A percentile compares a stretch with the other conserved stretches of the same genome.
These are phyloP conservation scores for Accipiter virgatus DNA, from an alignment of 2,113 vertebrate genomes.

Conservation along the genomic window DNA sequence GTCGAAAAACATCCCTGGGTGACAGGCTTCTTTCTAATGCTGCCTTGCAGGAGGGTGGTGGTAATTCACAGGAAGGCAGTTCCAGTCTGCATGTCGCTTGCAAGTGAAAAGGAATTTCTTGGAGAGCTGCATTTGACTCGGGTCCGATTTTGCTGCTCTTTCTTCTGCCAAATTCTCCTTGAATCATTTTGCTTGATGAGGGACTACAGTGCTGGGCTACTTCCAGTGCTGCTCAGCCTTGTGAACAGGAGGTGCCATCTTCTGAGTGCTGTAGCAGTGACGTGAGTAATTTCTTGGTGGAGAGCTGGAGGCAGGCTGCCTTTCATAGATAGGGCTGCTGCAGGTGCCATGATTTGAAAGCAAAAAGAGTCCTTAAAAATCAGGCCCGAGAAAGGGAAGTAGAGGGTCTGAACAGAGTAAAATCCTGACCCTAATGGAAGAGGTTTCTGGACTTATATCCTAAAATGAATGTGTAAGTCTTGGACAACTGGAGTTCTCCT, in stretches of 20 bases:
- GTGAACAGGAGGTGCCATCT: background rate
- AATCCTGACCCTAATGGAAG: background rate
- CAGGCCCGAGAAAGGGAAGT: background rate
- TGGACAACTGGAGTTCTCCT: background rate
- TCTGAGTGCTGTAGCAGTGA: background rate
- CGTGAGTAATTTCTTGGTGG: background rate
- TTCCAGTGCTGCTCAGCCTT: background rate
- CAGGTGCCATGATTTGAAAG: background rate
- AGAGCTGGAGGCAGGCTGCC: background rate
- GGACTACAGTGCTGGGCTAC: background rate
- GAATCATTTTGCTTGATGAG: background rate
- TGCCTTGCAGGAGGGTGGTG: constrained; percentile 3
- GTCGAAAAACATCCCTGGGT: constrained; percentile 43
- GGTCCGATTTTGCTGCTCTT: background rate
- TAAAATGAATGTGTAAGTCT: background rate
- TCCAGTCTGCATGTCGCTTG: background rate
- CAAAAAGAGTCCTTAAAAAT: background rate
- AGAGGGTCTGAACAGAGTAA: background rate
- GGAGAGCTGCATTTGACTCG: background rate
- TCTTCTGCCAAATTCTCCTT: constrained; percentile 12
- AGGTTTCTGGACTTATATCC: background rate
- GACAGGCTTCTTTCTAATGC: background rate
- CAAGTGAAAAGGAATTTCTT: constrained; percentile 40
- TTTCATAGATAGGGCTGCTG: background rate
- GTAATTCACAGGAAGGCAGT: constrained; percentile 6